Evolutionary conservation across 2,113 vertebrate species (phyloP), one percentile per base, ranked within the genome.

Genomic region (Gymnocephalus cernua): DNA sequence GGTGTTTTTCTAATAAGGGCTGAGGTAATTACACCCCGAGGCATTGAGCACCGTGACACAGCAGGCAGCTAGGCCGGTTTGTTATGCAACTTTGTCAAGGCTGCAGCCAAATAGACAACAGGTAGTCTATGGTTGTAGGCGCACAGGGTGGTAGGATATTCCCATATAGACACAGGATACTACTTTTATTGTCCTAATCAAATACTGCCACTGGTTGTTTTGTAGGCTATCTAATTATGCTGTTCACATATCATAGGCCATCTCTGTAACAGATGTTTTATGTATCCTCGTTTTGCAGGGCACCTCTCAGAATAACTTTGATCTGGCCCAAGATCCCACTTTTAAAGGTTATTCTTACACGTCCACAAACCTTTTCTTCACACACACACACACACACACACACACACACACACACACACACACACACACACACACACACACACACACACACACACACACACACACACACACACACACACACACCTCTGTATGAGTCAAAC

Each of bases 21-120:
- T 79, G 69, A 47, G 38, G 89, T 89, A 80, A 80, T 83, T 83
- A 91, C 90, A 88, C 91, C 92, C 86, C 18, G 18, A 41, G 82
- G 83, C 61, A 76, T 7, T 18, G 1, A 18, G 53, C 68, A 27
- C 62, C 3, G 1, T 86, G 78, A 85, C 91, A 80, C 73, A 84
- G 64, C 77, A 68, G 19, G 38, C 47, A 61, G 50, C 12, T 47
- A 41, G 70, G 69, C 12, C 35, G 62, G 71, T 21, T 59, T 58
- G 23, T 93, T 91, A 68, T 69, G 88, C 73, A 92, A 92, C 35
- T 48, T 6, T 18, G 59, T 56, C 18, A 41, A 44, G 12, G 11
- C 1, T 3, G 23, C 62, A 75, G 45, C 21, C 45, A 74, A n/a
- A 6, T 3, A 38, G 11, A 19, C 8, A 23, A 25, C n/a, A 44